phyloP scores from a whole-genome alignment of 2,113 vertebrate species.

The Aspiorhynchus laticeps region DNA sequence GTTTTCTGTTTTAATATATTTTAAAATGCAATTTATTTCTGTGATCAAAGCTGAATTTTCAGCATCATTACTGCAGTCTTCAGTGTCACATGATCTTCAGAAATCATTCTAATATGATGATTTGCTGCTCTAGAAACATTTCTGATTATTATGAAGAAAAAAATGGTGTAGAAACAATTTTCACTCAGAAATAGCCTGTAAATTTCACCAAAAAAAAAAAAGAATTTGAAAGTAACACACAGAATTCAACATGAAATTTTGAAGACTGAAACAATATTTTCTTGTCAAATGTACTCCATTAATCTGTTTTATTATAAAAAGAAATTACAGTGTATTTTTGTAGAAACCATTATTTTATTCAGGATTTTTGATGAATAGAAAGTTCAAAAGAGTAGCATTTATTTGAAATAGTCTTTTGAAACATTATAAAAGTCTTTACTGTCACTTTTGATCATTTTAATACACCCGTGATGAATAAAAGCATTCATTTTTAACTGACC shows the following conservation, averaged over 20 bases:
- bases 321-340: not conserved
- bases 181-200: no score
- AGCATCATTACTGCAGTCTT: not conserved
- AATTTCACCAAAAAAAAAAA: no score
- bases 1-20: not conserved
- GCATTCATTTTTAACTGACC: not conserved
- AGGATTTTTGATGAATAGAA: not conserved
- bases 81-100: not conserved
- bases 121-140: not conserved
- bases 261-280: no score
- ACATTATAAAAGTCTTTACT: not conserved
- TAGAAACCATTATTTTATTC: no score
- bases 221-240: no score
- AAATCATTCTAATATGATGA: not conserved
- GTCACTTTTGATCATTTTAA: not conserved
- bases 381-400: not conserved
- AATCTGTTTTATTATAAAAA: no score
- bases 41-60: not conserved
- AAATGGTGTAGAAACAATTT: no score
- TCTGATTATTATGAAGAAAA: not conserved
- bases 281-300: no score
- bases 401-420: not conserved
- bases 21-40: not conserved
- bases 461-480: not conserved
- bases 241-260: no score